A percentile compares a stretch with the other conserved stretches of the same genome.
Conservation (phyloP, 2,888 invertebrate species). For the Tetropium fuscum region DNA sequence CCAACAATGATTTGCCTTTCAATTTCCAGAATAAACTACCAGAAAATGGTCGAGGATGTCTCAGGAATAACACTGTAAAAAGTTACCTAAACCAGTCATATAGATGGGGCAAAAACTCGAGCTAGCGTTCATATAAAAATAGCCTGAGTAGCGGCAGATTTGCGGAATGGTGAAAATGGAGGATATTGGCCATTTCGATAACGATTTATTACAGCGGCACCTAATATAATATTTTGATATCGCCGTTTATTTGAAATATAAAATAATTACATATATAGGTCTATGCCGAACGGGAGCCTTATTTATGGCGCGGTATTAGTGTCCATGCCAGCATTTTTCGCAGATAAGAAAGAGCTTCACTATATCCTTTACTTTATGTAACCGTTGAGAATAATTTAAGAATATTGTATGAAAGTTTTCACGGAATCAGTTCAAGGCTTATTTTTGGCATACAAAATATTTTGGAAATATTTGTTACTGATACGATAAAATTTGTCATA, state of each 20-base stretch:
- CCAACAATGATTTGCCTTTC: too few relatives aligned
- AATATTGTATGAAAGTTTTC: slow-evolving; percentile 41
- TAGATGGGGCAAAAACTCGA: too few relatives aligned
- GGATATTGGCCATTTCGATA: slow-evolving; percentile 47
- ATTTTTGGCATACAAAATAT: too few relatives aligned
- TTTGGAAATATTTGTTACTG: too few relatives aligned
- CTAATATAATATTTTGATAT: slow-evolving; percentile 51
- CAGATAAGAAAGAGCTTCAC: slow-evolving; percentile 38
- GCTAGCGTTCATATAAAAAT: slow-evolving; percentile 20
- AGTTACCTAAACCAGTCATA: too few relatives aligned
- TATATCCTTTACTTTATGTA: slow-evolving; percentile 39
- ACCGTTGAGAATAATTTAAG: slow-evolving; percentile 42
- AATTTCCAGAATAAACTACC: too few relatives aligned
- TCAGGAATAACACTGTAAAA: too few relatives aligned
- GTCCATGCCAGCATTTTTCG: slow-evolving; percentile 36
- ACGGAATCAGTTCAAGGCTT: slow-evolving; percentile 9
- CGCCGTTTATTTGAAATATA: slow-evolving; percentile 52
- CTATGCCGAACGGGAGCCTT: slow-evolving; percentile 13
- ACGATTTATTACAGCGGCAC: slow-evolving; percentile 54
- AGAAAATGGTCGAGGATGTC: too few relatives aligned
- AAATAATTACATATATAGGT: slow-evolving; percentile 28
- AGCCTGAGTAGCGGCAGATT: slow-evolving; percentile 40
- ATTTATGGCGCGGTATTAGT: slow-evolving; percentile 38
- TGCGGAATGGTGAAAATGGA: slow-evolving; percentile 46
- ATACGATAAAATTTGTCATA: too few relatives aligned